Conservation (phyloP, 2,113 vertebrate species). For the Etheostoma spectabile region DNA sequence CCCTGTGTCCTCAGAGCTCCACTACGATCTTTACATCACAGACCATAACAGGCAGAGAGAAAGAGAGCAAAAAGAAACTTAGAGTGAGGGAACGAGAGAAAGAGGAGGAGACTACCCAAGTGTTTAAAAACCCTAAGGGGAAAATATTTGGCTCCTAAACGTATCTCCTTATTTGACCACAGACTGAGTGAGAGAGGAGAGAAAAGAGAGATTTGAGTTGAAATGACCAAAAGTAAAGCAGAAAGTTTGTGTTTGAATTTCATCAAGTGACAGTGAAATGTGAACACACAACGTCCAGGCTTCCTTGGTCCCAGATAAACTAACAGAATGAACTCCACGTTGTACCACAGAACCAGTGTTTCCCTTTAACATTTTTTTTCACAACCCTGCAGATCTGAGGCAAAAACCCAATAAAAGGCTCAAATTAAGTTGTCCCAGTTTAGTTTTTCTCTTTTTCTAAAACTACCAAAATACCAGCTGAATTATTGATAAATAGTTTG, state of each 20-base stretch:
- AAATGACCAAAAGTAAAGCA: slow-evolving; percentile 48
- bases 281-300: background rate
- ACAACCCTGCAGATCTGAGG: background rate
- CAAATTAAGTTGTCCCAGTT: background rate
- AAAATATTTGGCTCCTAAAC: slow-evolving; percentile 79
- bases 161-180: slow-evolving; percentile 83
- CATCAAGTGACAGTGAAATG: slow-evolving; percentile 19
- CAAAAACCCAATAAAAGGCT: background rate
- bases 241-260: slow-evolving; percentile 20
- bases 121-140: slow-evolving; percentile 78
- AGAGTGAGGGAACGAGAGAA: slow-evolving; percentile 31
- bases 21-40: slow-evolving; percentile 61
- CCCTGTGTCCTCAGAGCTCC: slow-evolving; percentile 56
- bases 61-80: slow-evolving; percentile 10
- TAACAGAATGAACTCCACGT: background rate
- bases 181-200: slow-evolving; percentile 67
- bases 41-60: slow-evolving; percentile 43
- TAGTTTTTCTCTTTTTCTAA: background rate
- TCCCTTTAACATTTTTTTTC: background rate
- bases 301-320: background rate
- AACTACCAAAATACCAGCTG: too few relatives aligned
- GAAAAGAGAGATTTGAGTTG: slow-evolving; percentile 40
- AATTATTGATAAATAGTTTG: background rate
- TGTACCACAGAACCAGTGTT: background rate
- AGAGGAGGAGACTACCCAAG: slow-evolving; percentile 69